Percentiles rank a stretch among this genome's conserved stretches.
phyloP scores from a whole-genome alignment of 2,797 vertebrate genomes.

The Enoplosus armatus region DNA sequence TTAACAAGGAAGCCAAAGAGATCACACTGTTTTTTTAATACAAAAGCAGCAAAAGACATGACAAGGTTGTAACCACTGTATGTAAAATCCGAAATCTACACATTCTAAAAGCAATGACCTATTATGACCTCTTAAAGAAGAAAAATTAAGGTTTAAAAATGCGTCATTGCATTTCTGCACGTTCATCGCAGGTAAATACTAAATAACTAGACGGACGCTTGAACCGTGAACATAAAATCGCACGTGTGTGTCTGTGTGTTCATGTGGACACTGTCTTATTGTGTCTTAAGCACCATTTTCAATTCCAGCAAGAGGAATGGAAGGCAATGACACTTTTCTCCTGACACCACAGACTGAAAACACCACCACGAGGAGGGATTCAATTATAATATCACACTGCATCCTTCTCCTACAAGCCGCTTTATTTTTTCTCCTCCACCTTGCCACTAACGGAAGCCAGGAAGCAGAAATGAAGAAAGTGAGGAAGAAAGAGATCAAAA shows the following conservation, averaged over 20 bases:
- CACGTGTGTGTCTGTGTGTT: conserved; percentile 53
- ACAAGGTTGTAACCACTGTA: conserved; percentile 39
- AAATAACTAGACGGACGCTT: conserved; percentile 46
- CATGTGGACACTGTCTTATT: conserved; percentile 62
- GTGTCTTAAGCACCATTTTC: conserved; percentile 78
- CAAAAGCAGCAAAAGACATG: conserved; percentile 43
- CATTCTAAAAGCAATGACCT: conserved; percentile 53
- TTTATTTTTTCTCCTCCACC: conserved; percentile 23
- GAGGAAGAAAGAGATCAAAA: conserved; percentile 57
- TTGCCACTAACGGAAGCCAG: conserved; percentile 17
- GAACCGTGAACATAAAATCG: conserved; percentile 30
- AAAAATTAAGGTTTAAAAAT: no score
- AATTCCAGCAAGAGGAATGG: conserved; percentile 63
- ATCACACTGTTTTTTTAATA: conserved; percentile 28
- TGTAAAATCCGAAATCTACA: conserved; percentile 42
- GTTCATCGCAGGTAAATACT: conserved; percentile 60
- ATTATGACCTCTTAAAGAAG: conserved; percentile 30
- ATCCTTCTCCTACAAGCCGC: conserved; percentile 31
- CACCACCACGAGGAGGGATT: conserved; percentile 35
- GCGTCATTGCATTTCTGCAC: conserved; percentile 36
- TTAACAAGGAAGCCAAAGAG: conserved; percentile 34
- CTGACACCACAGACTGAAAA: conserved; percentile 51
- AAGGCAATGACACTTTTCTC: conserved; percentile 70
- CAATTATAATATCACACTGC: conserved; percentile 17
- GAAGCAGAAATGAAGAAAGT: conserved; percentile 42